phyloP scores from a whole-genome alignment of 1,140 invertebrate genomes.

The Lutraria rhynchaena region DNA sequence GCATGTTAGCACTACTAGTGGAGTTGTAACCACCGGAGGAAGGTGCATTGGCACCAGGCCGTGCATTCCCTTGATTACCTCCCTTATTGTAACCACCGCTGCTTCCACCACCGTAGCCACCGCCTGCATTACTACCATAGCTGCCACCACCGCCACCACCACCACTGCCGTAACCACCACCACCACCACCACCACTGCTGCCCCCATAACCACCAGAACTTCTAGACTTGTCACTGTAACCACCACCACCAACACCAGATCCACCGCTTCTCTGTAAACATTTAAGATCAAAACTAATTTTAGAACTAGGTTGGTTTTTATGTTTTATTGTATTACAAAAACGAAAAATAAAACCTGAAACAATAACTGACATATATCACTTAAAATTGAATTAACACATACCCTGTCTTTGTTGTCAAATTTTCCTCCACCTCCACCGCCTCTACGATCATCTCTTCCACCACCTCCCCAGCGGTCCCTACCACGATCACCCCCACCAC shows the following conservation, averaged over 20 bases:
- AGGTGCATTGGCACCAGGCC: neutral
- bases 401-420: too few species aligned
- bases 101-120: neutral
- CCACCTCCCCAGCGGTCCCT: neutral
- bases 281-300: too few species aligned
- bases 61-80: neutral
- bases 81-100: neutral
- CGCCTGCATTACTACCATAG: neutral
- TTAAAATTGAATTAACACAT: too few species aligned
- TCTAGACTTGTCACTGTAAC: neutral
- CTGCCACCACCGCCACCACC: neutral
- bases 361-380: too few species aligned
- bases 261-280: slow-evolving; percentile 3
- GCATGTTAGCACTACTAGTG: neutral
- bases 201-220: neutral
- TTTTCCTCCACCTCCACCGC: neutral
- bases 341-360: too few species aligned
- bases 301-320: too few species aligned
- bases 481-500: neutral
- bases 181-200: neutral
- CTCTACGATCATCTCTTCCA: neutral
- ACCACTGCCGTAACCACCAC: neutral
- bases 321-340: too few species aligned
- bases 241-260: neutral
- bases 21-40: neutral